These are phyloP conservation scores for Poliocrania exsul DNA, from an alignment of 2,797 vertebrate genomes.

Conservation along the genomic window DNA sequence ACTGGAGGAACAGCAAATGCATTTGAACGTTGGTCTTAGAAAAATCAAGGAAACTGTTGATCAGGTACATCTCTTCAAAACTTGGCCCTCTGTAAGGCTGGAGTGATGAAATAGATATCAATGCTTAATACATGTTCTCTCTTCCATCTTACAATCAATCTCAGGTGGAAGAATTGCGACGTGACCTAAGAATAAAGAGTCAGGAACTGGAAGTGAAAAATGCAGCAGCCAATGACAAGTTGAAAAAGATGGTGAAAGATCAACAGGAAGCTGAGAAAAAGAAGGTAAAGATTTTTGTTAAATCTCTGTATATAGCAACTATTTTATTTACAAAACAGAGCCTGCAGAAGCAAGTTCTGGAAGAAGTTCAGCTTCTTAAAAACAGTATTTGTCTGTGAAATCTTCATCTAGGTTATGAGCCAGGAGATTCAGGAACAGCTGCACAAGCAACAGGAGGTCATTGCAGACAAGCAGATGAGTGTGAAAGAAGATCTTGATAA, in stretches of 20 bases:
- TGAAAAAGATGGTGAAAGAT: slow-evolving; percentile 99
- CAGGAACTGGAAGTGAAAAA: slow-evolving; percentile 98
- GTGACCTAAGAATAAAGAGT: slow-evolving; percentile 96
- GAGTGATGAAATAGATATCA: neutral
- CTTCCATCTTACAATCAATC: neutral
- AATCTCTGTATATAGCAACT: neutral
- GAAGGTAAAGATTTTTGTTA: slow-evolving; percentile 79
- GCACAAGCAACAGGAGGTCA: slow-evolving; percentile 96
- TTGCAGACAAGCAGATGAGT: slow-evolving; percentile 95
- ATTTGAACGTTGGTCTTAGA: slow-evolving; percentile 95
- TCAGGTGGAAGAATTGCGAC: slow-evolving; percentile 95
- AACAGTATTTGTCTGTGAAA: neutral
- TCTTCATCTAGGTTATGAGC: slow-evolving; percentile 90
- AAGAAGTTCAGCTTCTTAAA: neutral
- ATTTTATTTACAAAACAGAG: neutral
- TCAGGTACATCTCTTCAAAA: slow-evolving; percentile 79
- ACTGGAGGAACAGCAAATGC: slow-evolving; percentile 99
- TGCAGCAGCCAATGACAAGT: slow-evolving; percentile 96
- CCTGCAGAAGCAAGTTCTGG: neutral
- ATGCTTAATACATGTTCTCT: neutral
- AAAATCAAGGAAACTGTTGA: slow-evolving; percentile 99
- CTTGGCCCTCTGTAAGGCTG: fast-evolving
- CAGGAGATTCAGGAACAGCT: slow-evolving; percentile 98
- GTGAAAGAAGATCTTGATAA: slow-evolving; percentile 96
- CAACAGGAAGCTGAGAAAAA: slow-evolving; percentile 99